These are phyloP conservation scores for Drosophila macrothrix DNA, from an alignment of 2,888 invertebrate genomes.

Conservation along the genomic window DNA sequence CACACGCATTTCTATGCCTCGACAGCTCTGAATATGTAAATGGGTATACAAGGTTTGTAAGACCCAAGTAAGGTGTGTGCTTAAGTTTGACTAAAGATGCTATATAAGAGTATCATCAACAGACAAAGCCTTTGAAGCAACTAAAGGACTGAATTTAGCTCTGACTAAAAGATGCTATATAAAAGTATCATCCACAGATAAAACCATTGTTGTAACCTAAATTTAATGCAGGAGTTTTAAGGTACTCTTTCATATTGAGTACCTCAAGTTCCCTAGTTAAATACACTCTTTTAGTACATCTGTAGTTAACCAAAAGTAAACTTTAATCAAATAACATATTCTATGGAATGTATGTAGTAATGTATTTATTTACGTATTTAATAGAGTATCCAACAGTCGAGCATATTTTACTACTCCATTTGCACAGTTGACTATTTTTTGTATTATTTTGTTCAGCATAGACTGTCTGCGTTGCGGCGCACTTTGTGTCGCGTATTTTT, in stretches of 20 bases:
- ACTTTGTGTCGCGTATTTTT: constrained; percentile 67
- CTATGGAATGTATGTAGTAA: too few species aligned
- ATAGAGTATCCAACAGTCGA: constrained; percentile 15
- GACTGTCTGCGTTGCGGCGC: constrained; percentile 54
- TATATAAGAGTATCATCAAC: neutral
- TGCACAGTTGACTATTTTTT: constrained; percentile 8
- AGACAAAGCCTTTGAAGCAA: neutral
- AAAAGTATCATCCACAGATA: neutral
- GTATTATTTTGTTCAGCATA: constrained; percentile 51
- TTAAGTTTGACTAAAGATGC: neutral
- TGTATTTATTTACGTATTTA: too few species aligned
- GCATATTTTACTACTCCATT: neutral
- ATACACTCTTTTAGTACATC: neutral
- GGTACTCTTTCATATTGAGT: neutral
- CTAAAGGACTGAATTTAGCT: neutral
- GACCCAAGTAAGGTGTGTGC: neutral
- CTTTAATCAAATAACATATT: neutral
- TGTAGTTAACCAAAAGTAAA: neutral
- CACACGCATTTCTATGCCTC: constrained; percentile 62
- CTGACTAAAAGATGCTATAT: neutral
- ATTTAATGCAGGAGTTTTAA: neutral
- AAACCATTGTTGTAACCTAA: neutral
- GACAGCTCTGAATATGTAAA: neutral
- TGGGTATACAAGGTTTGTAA: constrained; percentile 17
- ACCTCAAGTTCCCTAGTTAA: too few species aligned